phyloP scores from a whole-genome alignment of 2,888 invertebrate species.

The Baronia brevicornis region DNA sequence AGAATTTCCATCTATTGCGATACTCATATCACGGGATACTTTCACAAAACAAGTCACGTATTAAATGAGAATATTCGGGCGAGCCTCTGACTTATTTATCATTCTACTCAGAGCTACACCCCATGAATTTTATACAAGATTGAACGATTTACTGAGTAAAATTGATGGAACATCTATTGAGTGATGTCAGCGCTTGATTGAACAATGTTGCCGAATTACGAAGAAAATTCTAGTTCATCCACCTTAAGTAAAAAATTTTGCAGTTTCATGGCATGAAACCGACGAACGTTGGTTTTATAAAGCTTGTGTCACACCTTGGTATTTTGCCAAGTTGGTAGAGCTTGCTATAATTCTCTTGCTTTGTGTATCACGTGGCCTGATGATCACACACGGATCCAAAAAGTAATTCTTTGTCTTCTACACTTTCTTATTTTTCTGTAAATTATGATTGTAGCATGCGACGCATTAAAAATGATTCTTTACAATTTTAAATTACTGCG shows the following conservation, averaged over 20 bases:
- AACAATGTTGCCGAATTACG: conserved; percentile 34
- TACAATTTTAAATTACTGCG: no score
- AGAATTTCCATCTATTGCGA: conserved; percentile 52
- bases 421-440: no score
- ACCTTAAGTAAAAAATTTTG: conserved; percentile 11
- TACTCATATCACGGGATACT: conserved; percentile 64
- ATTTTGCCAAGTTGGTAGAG: no score
- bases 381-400: no score
- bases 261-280: no score
- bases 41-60: conserved; percentile 73
- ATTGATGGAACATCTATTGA: conserved; percentile 73
- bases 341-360: no score
- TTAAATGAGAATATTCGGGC: conserved; percentile 75
- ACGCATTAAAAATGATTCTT: no score
- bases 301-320: no score
- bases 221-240: conserved; percentile 13
- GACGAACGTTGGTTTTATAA: no score
- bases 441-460: no score
- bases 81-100: conserved; percentile 73
- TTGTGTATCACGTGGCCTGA: no score
- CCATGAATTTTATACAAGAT: conserved; percentile 76
- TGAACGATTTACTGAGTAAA: conserved; percentile 72
- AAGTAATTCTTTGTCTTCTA: no score
- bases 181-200: conserved; percentile 62
- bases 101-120: conserved; percentile 69